Evolutionary conservation across 2,888 invertebrate genomes (phyloP), one percentile per base, ranked within the genome.

Genomic region (Apamea anceps): DNA sequence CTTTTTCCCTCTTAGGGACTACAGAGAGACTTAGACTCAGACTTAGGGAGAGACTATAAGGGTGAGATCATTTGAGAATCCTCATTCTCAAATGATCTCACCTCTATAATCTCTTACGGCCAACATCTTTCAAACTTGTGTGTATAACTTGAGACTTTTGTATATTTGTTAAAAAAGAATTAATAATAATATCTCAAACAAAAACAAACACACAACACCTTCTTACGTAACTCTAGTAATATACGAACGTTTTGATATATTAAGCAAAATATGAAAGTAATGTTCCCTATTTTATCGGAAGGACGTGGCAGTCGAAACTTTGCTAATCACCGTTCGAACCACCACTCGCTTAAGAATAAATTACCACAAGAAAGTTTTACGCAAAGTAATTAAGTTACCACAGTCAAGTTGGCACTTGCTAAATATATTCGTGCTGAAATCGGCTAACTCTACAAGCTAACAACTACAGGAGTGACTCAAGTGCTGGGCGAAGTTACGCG

Each of bases 331-430:
- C 88, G 87, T 91, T 93, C 89, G 91, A 93, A 93, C 93, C 93
- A 91, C 90, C 91, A 93, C 92, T 93, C 92, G 92, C 93, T 94
- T 91, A 91, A 92, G 93, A 94, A 95, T 94, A 94, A 95, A 94
- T 95, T 94, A 94, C 92, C 88, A 87, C 88, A 87, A 89, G 90
- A 88, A 93, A 94, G 90, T 94, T 94, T 91, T 82, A 81, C 83
- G 85, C 81, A 91, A 93, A 93, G 93, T 93, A 95, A 95, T 94
- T 93, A 94, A 92, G 93, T 93, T 93, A 93, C 89, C 88, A 85
- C 86, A 91, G 88, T 89, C 76, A 90, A 91, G 91, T 91, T 91
- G 89, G 82, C 77, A 85, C 86, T 89, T 86, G 79, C 80, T 82
- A 80, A 86, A 89, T 83, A 79, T 84, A 80, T 89, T 87, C 89